phyloP scores from a whole-genome alignment of 2,113 vertebrate species.

The Zosterops hypoxanthus region DNA sequence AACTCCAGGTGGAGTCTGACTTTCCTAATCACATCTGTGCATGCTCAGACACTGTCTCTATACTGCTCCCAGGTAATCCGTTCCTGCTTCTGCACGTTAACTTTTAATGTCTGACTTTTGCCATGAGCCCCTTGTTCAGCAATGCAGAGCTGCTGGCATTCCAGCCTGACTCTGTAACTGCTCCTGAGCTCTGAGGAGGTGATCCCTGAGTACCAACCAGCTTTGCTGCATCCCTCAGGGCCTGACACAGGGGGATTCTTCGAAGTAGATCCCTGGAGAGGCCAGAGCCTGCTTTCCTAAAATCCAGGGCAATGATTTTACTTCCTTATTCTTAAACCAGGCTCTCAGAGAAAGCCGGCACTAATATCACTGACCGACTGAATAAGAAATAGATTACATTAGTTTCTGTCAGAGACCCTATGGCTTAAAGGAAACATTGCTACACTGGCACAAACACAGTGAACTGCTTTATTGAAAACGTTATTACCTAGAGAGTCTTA shows the following conservation, averaged over 20 bases:
- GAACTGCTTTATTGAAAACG: neutral
- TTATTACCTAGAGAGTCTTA: neutral
- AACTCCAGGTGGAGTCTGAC: neutral
- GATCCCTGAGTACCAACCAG: neutral
- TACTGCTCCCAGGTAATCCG: neutral
- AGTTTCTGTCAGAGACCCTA: neutral
- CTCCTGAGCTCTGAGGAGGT: neutral
- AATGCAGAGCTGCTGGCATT: neutral
- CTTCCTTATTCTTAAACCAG: neutral
- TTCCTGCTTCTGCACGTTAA: neutral
- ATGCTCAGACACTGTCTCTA: neutral
- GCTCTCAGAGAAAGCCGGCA: neutral
- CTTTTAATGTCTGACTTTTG: neutral
- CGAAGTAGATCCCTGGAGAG: neutral
- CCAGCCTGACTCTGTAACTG: neutral
- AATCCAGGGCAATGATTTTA: neutral
- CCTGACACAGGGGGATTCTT: neutral
- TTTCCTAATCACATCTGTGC: neutral
- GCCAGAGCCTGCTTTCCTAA: neutral
- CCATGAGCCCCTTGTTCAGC: neutral
- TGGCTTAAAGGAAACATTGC: neutral
- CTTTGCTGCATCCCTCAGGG: neutral
- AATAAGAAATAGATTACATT: neutral
- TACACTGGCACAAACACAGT: neutral
- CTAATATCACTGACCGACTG: neutral